Evolutionary conservation across 2,113 vertebrate species (phyloP).

Genomic region (Cryptotis parvus): DNA sequence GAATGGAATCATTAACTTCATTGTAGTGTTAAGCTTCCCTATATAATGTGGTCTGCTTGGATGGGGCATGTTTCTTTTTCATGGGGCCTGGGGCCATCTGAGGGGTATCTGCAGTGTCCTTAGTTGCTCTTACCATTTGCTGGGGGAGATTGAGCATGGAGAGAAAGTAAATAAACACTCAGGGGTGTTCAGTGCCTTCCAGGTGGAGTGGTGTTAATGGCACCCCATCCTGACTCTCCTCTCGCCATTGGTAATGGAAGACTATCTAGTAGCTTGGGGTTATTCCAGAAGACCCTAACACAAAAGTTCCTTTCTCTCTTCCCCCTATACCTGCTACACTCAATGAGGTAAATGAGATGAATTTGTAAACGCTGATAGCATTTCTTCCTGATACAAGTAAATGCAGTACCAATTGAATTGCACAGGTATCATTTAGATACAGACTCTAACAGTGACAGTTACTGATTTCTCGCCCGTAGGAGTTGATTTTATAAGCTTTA

Average conservation of each 20-base stretch:
- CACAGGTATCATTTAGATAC: not conserved
- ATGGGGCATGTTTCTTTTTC: not conserved
- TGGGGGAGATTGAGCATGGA: accelerated
- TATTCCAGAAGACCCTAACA: not conserved
- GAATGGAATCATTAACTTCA: not conserved
- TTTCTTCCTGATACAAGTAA: not conserved
- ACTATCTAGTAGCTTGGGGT: not conserved
- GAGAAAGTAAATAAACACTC: not conserved
- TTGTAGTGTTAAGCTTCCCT: not conserved
- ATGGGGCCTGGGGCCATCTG: too few species aligned
- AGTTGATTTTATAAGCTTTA: not conserved
- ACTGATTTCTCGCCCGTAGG: not conserved
- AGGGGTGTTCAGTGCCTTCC: too few species aligned
- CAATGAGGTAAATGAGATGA: not conserved
- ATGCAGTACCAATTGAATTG: not conserved
- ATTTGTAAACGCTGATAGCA: too few species aligned
- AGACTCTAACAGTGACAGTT: not conserved
- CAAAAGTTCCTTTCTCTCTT: not conserved
- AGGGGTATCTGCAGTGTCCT: accelerated
- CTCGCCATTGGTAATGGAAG: not conserved
- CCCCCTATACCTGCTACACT: not conserved
- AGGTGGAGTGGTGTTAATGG: not conserved
- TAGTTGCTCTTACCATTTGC: not conserved
- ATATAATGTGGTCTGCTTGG: not conserved
- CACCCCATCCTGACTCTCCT: not conserved